Evolutionary conservation across 2,797 vertebrate species (phyloP).

Genomic region (Parotocinclus haroldoi): DNA sequence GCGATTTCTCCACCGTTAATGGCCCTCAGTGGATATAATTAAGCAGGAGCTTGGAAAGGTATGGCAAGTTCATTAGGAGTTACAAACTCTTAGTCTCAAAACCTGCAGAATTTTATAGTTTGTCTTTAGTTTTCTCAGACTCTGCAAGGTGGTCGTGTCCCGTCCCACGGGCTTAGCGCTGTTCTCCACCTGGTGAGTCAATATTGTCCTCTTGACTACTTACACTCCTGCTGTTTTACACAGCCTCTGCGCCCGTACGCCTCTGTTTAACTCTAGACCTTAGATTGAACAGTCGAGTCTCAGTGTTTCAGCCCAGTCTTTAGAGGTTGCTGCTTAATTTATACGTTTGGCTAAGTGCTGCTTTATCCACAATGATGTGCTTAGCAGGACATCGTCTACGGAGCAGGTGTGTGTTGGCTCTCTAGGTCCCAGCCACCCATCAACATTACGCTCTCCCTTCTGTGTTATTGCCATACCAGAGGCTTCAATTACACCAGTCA

Average conservation of each 20-base stretch:
- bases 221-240: slow-evolving; percentile 27
- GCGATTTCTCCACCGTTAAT: slow-evolving; percentile 49
- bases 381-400: slow-evolving; percentile 37
- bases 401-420: slow-evolving; percentile 46
- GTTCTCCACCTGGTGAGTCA: slow-evolving; percentile 22
- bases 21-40: slow-evolving; percentile 59
- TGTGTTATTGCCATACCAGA: slow-evolving; percentile 40
- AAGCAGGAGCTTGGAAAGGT: slow-evolving; percentile 40
- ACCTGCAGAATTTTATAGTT: slow-evolving; percentile 4
- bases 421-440: slow-evolving; percentile 25
- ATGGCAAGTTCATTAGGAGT: slow-evolving; percentile 41
- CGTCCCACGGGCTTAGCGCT: background rate
- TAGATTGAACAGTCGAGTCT: slow-evolving; percentile 13
- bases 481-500: slow-evolving; percentile 37
- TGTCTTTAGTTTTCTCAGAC: slow-evolving; percentile 12
- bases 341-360: slow-evolving; percentile 47
- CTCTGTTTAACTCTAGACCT: slow-evolving; percentile 6
- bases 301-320: slow-evolving; percentile 28
- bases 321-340: slow-evolving; percentile 46
- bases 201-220: slow-evolving; percentile 24
- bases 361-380: slow-evolving; percentile 37
- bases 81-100: slow-evolving; percentile 1
- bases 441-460: slow-evolving; percentile 34
- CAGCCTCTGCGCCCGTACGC: slow-evolving; percentile 15
- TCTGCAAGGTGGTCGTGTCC: slow-evolving; percentile 9